phyloP scores from a whole-genome alignment of 1,140 invertebrate genomes.

The Piezodorus guildinii region DNA sequence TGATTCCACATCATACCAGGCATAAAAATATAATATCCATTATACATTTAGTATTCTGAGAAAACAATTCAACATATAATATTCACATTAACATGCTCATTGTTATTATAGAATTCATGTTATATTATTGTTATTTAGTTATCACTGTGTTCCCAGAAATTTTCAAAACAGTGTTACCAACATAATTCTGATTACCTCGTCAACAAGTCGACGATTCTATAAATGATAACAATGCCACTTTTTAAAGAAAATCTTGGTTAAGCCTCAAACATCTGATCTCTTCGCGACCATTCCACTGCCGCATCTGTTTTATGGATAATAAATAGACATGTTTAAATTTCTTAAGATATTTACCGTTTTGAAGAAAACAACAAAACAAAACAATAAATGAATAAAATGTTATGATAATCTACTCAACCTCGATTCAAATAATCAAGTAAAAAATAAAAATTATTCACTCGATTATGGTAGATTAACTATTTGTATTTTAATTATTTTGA shows the following conservation, averaged over 20 bases:
- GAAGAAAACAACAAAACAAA: not conserved
- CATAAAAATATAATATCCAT: not conserved
- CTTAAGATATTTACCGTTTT: no score
- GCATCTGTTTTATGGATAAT: constrained; percentile 13
- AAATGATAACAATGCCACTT: constrained; percentile 8
- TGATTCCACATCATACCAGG: not conserved
- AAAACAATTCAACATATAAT: not conserved
- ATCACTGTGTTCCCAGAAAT: constrained; percentile 9
- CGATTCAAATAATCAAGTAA: not conserved
- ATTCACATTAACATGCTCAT: no score
- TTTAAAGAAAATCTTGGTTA: constrained; percentile 1
- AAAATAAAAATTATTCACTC: not conserved
- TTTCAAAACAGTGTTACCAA: not conserved
- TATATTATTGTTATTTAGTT: not conserved
- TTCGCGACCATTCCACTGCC: constrained; percentile 15
- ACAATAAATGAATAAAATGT: not conserved
- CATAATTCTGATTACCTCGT: constrained; percentile 2
- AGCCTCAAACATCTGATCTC: constrained; percentile 14
- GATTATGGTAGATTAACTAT: not conserved
- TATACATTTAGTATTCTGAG: not conserved
- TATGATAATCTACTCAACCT: not conserved
- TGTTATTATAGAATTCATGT: no score
- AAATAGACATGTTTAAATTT: constrained; percentile 8
- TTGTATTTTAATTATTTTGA: no score
- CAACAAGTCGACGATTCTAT: constrained; percentile 4